phyloP scores from a whole-genome alignment of 2,888 invertebrate species.

The Leptinotarsa tumamoca region DNA sequence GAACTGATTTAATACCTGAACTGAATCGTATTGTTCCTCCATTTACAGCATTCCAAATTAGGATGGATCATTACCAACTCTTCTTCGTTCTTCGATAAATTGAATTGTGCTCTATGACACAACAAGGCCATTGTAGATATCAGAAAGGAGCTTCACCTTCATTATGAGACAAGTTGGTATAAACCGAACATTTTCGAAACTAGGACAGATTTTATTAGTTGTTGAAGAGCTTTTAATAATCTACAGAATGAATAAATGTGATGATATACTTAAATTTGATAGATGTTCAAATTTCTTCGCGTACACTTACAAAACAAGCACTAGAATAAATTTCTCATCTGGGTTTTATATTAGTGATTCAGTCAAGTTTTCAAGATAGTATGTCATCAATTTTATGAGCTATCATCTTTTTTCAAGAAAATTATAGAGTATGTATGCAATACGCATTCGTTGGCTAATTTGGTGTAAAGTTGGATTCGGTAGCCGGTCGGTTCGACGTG shows the following conservation, averaged over 20 bases:
- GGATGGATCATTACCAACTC: slow-evolving; percentile 14
- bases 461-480: no score
- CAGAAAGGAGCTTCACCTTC: not conserved
- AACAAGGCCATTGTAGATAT: not conserved
- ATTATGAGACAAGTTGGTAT: not conserved
- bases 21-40: not conserved
- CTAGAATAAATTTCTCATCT: no score
- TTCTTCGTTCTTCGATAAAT: slow-evolving; percentile 3
- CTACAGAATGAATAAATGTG: no score
- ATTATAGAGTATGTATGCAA: no score
- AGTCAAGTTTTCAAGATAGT: no score
- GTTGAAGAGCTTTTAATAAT: not conserved
- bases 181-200: not conserved
- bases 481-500: no score
- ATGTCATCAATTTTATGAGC: no score
- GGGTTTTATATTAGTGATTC: no score
- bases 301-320: no score
- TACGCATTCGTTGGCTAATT: no score
- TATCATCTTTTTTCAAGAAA: no score
- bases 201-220: not conserved
- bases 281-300: no score
- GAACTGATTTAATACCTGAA: not conserved
- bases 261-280: not conserved
- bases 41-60: slow-evolving; percentile 1
- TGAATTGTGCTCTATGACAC: not conserved